A percentile compares a stretch with the other conserved stretches of the same genome.
Evolutionary conservation across 2,797 vertebrate genomes (phyloP).

Genomic region (Otolemur crassicaudatus): DNA sequence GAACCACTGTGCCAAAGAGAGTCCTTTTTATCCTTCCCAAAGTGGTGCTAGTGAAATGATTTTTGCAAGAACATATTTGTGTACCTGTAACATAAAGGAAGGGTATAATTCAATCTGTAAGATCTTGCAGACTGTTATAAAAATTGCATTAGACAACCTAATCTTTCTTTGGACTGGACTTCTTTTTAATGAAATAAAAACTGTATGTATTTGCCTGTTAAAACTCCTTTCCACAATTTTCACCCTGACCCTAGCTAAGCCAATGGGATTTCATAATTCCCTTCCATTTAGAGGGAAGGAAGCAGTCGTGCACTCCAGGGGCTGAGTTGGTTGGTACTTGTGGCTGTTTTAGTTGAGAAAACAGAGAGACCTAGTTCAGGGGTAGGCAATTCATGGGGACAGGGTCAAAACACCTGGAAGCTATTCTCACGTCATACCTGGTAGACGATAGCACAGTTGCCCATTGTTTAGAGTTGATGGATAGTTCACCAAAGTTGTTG

Average conservation of each 20-base stretch:
- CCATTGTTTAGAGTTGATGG: background rate
- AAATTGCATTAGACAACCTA: background rate
- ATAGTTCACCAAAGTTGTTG: background rate
- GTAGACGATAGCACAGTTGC: background rate
- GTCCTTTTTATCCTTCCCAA: too few relatives aligned
- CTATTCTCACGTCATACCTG: background rate
- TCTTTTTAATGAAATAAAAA: background rate
- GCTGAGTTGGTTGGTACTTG: background rate
- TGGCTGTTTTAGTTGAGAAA: background rate
- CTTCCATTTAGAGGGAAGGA: background rate
- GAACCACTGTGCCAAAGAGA: too few relatives aligned
- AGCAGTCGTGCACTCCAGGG: fast-evolving
- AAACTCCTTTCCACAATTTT: background rate
- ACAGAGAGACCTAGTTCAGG: background rate
- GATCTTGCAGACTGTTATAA: background rate
- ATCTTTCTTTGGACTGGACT: background rate
- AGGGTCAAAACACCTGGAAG: background rate
- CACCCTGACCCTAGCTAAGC: background rate
- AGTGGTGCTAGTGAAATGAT: too few relatives aligned
- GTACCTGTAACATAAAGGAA: too few relatives aligned
- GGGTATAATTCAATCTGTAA: too few relatives aligned
- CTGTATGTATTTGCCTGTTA: background rate
- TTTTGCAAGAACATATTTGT: too few relatives aligned
- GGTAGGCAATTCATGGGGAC: background rate
- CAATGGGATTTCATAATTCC: background rate